Conservation (phyloP, 2,797 vertebrate species). For the Helostoma temminkii region DNA sequence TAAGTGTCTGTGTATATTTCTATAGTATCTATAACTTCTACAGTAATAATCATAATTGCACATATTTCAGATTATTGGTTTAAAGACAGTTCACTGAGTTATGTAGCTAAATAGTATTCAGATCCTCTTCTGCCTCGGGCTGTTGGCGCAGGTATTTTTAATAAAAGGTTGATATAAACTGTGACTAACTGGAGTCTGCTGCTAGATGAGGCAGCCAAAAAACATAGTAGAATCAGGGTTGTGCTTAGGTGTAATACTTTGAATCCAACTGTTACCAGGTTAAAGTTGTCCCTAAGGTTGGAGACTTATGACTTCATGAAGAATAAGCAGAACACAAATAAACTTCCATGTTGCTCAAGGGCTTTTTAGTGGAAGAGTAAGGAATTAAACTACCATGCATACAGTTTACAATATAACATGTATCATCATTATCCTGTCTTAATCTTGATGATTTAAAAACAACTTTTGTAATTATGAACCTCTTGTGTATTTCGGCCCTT, state of each 20-base stretch:
- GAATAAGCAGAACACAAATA: background rate
- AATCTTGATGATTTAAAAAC: background rate
- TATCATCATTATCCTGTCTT: background rate
- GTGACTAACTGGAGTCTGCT: slow-evolving; percentile 61
- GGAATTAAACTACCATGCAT: background rate
- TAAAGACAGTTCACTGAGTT: slow-evolving; percentile 1
- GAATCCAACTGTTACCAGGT: background rate
- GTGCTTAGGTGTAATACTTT: slow-evolving; percentile 19
- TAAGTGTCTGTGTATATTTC: background rate
- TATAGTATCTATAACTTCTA: no score
- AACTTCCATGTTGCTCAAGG: background rate
- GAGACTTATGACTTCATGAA: background rate
- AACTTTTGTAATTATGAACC: background rate
- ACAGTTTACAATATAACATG: background rate
- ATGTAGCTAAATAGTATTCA: background rate
- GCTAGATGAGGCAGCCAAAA: slow-evolving; percentile 38
- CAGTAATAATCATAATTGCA: slow-evolving; percentile 1
- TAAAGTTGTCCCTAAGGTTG: background rate
- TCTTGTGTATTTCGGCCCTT: background rate
- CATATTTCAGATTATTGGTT: slow-evolving; percentile 3
- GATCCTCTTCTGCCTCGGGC: background rate
- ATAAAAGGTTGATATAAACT: slow-evolving; percentile 42
- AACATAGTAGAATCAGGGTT: slow-evolving; percentile 41
- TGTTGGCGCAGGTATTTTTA: slow-evolving; percentile 24
- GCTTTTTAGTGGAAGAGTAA: background rate